Evolutionary conservation across 2,797 vertebrate species (phyloP), one percentile per base, ranked within the genome.

Genomic region (Chaetodon trifasciatus): DNA sequence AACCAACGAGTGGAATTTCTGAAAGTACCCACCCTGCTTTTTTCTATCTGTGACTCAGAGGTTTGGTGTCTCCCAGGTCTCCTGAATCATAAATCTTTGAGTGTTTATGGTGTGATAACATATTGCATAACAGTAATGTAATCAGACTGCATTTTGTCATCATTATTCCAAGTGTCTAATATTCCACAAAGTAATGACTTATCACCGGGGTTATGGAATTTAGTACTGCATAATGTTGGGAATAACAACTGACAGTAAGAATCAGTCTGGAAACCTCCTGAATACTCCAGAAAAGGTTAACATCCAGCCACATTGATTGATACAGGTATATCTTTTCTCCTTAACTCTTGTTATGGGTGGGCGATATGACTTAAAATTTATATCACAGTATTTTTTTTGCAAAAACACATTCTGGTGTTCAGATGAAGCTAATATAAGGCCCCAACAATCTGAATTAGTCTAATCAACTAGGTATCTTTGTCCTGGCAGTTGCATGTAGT

Each of bases 1-100:
- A 90, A 78, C 57, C 66, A 69, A 67, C 23, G 7, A 68, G 75
- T 82, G 88, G 88, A 92, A 89, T 92, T 79, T 87, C 32, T 79
- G 75, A 86, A 89, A 86, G 86, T 72, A 86, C 46, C 47, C 16
- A 4, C 6, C 2, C 61, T 42, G 74, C 5, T 66, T 56, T 78
- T 70, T 57, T 60, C 40, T 57, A 1, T 68, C 24, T 61, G 13
- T 83, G 75, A 77, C 50, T 89, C 81, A 81, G 66, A 76, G 69
- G 24, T 60, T 50, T 7, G 74, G 63, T 67, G 61, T 86, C 50
- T 78, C 70, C 53, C 47, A 44, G 28, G 44, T 74, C 12, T 78
- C 55, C 57, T n/a, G 6, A 44, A 47, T 73, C 32, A 75, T 83
- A 79, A 49, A 78, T 86, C 63, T 87, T 60, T 37, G 8, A 65